These are phyloP conservation scores for Agrotis ipsilon DNA, from an alignment of 2,888 invertebrate genomes.

Conservation along the genomic window DNA sequence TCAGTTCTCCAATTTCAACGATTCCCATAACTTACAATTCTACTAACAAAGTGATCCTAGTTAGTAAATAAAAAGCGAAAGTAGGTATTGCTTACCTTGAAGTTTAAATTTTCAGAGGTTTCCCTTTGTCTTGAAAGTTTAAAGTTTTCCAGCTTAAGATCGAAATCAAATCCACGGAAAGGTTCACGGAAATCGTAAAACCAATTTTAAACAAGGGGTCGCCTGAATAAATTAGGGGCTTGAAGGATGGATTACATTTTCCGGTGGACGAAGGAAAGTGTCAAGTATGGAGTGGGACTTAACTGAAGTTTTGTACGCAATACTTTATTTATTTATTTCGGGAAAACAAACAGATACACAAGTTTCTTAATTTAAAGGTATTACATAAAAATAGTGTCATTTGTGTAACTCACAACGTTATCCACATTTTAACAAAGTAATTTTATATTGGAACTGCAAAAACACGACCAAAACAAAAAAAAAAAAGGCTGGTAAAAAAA, in stretches of 20 bases:
- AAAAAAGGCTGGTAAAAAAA: too few relatives aligned
- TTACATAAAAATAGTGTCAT: too few relatives aligned
- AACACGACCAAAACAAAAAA: too few relatives aligned
- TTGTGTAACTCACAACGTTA: too few relatives aligned
- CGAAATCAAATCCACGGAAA: conserved; percentile 47
- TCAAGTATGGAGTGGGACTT: too few relatives aligned
- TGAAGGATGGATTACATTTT: conserved; percentile 29
- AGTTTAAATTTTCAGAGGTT: conserved; percentile 50
- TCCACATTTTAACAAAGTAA: too few relatives aligned
- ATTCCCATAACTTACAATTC: background rate
- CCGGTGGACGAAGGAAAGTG: background rate
- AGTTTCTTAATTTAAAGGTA: too few relatives aligned
- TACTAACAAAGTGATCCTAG: background rate
- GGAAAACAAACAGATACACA: too few relatives aligned
- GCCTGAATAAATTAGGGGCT: conserved; percentile 53
- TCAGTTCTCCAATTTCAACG: background rate
- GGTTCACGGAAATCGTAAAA: conserved; percentile 62
- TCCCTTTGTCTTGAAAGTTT: conserved; percentile 42
- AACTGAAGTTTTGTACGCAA: background rate
- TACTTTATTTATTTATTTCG: too few relatives aligned
- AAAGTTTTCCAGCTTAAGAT: conserved; percentile 34
- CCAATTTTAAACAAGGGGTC: conserved; percentile 58
- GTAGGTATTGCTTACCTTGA: conserved; percentile 3
- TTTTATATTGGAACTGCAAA: too few relatives aligned
- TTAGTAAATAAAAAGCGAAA: conserved; percentile 32